phyloP scores from a whole-genome alignment of 2,113 vertebrate species.

The Mus pahari region DNA sequence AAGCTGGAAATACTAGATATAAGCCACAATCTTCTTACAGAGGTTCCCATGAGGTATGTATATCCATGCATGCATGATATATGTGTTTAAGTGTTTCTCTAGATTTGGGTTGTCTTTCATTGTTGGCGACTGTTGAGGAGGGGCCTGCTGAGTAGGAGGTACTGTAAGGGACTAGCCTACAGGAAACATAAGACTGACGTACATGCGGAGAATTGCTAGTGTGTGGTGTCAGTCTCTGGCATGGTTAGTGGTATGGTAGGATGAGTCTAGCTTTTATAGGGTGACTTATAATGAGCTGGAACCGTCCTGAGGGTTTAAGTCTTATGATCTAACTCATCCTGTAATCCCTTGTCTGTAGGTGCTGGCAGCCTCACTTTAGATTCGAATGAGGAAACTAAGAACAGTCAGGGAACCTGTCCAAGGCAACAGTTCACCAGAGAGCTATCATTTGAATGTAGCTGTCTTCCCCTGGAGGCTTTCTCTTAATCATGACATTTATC shows the following conservation, averaged over 20 bases:
- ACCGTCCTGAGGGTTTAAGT: background rate
- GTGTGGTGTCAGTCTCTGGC: background rate
- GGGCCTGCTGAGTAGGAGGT: background rate
- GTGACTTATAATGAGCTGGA: conserved; percentile 21
- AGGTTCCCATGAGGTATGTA: conserved; percentile 92
- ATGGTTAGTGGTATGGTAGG: background rate
- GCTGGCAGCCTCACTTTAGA: background rate
- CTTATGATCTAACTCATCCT: conserved; percentile 44
- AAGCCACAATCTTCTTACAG: conserved; percentile 93
- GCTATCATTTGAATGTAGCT: background rate
- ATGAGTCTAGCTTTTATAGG: background rate
- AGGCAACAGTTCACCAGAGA: background rate
- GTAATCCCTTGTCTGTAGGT: background rate
- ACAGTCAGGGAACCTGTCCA: background rate
- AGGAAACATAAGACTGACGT: background rate
- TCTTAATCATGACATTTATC: background rate
- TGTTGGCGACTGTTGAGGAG: conserved; percentile 33
- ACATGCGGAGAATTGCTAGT: background rate
- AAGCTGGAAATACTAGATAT: conserved; percentile 95
- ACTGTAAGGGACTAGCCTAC: background rate
- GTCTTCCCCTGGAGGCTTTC: background rate
- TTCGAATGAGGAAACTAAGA: background rate
- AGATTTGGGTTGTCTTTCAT: conserved; percentile 37
- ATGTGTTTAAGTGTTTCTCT: conserved; percentile 43
- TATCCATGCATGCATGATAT: background rate